Evolutionary conservation across 35 echinoderm and acorn worm genomes (phyloP).

Genomic region (Apostichopus japonicus): DNA sequence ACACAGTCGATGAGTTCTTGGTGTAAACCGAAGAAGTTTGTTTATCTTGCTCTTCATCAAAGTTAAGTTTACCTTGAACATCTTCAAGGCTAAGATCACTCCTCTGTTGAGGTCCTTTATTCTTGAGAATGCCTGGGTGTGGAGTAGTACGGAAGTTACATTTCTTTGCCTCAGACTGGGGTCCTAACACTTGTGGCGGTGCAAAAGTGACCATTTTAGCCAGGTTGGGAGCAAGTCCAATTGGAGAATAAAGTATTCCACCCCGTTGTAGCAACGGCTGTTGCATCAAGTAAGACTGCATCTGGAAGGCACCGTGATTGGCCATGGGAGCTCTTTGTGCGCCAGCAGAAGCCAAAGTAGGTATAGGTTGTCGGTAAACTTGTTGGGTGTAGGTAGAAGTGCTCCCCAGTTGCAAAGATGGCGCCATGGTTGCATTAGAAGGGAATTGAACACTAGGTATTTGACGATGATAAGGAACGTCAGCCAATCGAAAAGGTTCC

Average conservation of each 20-base stretch:
- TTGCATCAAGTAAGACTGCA: neutral
- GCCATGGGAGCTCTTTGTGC: neutral
- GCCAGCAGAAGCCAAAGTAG: neutral
- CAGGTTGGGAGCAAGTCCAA: neutral
- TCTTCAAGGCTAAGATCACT: neutral
- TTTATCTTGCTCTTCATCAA: neutral
- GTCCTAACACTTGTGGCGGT: neutral
- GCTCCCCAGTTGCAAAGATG: too few relatives aligned
- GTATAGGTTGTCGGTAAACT: neutral
- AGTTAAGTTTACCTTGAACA: slow-evolving; percentile 8
- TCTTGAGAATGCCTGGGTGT: slow-evolving; percentile 4
- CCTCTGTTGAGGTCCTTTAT: neutral
- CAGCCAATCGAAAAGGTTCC: neutral
- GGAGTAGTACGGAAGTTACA: slow-evolving; percentile 7
- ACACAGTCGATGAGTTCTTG: too few relatives aligned
- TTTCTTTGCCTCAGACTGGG: neutral
- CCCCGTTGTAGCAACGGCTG: neutral
- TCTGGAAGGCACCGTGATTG: neutral
- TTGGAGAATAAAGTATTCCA: slow-evolving; percentile 16
- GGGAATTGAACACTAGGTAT: neutral
- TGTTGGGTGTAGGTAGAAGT: neutral
- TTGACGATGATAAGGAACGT: too few relatives aligned
- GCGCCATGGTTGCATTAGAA: neutral
- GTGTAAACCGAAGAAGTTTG: neutral
- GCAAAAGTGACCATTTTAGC: slow-evolving; percentile 15